Evolutionary conservation across 2,113 vertebrate genomes (phyloP).

Genomic region (Pteruthius melanotis): DNA sequence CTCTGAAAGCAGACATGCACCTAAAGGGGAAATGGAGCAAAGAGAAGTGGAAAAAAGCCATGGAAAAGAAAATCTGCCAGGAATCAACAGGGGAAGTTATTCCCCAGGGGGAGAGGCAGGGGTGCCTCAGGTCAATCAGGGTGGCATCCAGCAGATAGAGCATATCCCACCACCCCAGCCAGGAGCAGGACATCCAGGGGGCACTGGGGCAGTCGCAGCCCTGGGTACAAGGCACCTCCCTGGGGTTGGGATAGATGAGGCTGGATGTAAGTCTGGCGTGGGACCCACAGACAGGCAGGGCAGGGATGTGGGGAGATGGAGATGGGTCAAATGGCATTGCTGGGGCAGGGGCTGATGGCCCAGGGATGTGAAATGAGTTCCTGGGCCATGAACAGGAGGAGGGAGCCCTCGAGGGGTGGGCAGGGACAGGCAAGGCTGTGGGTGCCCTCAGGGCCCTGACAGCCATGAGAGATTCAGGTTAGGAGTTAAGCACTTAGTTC

Average conservation of each 20-base stretch:
- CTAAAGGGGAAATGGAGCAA: neutral
- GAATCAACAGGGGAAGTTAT: accelerated
- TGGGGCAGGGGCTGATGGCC: neutral
- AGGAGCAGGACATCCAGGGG: neutral
- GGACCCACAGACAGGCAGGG: accelerated
- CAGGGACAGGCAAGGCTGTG: neutral
- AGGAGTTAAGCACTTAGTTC: neutral
- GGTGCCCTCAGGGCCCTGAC: neutral
- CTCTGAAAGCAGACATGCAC: neutral
- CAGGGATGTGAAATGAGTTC: accelerated
- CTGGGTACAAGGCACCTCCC: accelerated
- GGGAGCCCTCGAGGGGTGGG: accelerated
- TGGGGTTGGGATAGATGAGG: neutral
- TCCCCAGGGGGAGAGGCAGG: accelerated
- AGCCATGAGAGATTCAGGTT: neutral
- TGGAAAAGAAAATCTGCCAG: neutral
- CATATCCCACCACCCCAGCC: accelerated
- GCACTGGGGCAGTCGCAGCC: accelerated
- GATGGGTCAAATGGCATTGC: accelerated
- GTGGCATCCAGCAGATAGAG: accelerated
- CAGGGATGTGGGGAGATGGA: neutral
- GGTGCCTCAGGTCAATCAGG: no score
- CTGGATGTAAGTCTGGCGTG: accelerated
- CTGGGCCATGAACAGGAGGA: neutral
- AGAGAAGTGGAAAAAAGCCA: neutral